Evolutionary conservation across 1,140 invertebrate genomes (phyloP), one percentile per base, ranked within the genome.

Genomic region (Stegodyphus dumicola): DNA sequence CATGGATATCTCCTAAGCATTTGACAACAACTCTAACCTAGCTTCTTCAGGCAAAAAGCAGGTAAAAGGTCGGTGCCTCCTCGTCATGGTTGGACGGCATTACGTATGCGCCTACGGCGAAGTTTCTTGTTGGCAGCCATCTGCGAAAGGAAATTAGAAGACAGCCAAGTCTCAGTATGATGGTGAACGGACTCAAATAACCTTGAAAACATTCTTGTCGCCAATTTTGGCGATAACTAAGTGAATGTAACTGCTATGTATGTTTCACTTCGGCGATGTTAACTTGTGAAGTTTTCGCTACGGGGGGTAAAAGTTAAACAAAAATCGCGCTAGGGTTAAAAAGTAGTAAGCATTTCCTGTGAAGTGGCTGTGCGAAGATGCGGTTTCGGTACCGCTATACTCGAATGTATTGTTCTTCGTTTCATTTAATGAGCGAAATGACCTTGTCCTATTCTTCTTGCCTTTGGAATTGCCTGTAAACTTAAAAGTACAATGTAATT

Each of bases 41-140:
- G 49, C 9, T 67, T 56, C 81, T 77, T 69, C 73, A 69, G 69
- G 51, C 70, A 85, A 76, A 76, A 79, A 66, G 52, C 73, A 56
- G 73, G 60, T 85, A 77, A 69, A 77, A 67, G 81, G 81, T 85
- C 81, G 81, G 33, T 85, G 81, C 56, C 81, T 85, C 77, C 33
- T 54, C 81, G 81, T 85, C 81, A 85, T 85, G 81, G 49, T n/a
- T 85, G 71, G 74, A 76, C 64, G 70, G 81, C 73, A 85, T 69
- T 77, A 76, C 65, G 49, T 85, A 76, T 85, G 73, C 73, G 81
- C 81, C 81, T 77, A 75, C 81, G 81, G 81, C 70, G 77, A 18
- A 76, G 69, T 67, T 70, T 65, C 64, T 17, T 66, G 52, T 67
- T 85, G 66, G 81, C 74, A 76, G 60, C 11, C 69, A 33, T 66